Conservation (phyloP, 2,113 vertebrate species). For the Antechinus stuartii region DNA sequence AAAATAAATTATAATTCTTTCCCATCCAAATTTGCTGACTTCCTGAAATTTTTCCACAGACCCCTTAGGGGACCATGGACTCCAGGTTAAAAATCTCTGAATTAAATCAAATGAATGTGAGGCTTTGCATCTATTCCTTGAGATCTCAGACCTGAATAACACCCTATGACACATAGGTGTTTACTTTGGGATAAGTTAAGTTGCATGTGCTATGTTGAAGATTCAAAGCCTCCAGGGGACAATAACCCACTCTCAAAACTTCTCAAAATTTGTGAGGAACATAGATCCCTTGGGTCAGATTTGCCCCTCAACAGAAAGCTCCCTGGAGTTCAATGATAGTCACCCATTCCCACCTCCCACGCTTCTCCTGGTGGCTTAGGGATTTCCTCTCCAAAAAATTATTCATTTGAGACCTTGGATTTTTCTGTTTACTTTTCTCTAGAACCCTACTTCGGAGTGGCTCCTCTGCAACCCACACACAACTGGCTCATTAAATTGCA, state of each 20-base stretch:
- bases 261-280: not conserved
- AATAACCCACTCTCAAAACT: not conserved
- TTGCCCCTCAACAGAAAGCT: not conserved
- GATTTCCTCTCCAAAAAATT: not conserved
- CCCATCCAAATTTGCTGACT: not conserved
- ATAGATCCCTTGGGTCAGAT: not conserved
- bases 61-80: not conserved
- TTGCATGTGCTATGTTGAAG: not conserved
- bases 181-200: not conserved
- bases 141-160: not conserved
- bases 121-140: not conserved
- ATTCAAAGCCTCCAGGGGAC: not conserved
- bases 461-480: not conserved
- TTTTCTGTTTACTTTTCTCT: not conserved
- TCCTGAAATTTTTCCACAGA: not conserved
- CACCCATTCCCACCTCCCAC: not conserved
- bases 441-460: not conserved
- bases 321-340: not conserved
- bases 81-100: not conserved
- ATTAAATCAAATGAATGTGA: not conserved
- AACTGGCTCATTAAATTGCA: not conserved
- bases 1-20: not conserved
- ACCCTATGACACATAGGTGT: not conserved
- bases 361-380: not conserved
- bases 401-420: not conserved